phyloP scores from a whole-genome alignment of 2,888 invertebrate genomes.

The Melieria omissa region DNA sequence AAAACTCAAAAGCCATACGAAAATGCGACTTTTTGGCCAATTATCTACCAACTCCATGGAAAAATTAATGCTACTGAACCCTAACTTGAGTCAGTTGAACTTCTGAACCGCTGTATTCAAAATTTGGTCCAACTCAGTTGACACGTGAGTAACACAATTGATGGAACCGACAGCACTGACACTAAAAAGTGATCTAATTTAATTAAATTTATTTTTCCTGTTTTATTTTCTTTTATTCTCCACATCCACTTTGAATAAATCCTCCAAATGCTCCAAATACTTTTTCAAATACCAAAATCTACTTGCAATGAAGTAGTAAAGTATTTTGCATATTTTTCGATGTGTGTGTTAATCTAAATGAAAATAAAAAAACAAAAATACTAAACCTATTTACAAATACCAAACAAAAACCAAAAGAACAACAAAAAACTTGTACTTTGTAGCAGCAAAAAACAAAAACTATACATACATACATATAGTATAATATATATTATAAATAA shows the following conservation, averaged over 20 bases:
- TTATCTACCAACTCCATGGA: constrained; percentile 18
- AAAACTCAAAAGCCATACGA: background rate
- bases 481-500: background rate
- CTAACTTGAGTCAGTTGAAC: no score
- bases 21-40: background rate
- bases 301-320: constrained; percentile 9
- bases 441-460: background rate
- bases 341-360: constrained; percentile 13
- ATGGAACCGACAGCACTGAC: no score
- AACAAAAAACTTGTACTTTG: background rate
- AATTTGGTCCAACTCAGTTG: no score
- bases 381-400: constrained; percentile 12
- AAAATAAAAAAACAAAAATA: no score
- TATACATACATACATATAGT: background rate
- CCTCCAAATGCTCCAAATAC: no score
- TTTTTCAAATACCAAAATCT: no score
- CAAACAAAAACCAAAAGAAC: background rate
- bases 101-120: no score
- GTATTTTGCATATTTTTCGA: constrained; percentile 25
- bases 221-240: no score
- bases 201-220: no score
- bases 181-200: no score
- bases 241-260: no score
- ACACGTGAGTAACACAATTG: no score
- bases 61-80: constrained; percentile 2